These are phyloP conservation scores for Perdita meconis DNA, from an alignment of 2,888 invertebrate genomes.

Conservation along the genomic window DNA sequence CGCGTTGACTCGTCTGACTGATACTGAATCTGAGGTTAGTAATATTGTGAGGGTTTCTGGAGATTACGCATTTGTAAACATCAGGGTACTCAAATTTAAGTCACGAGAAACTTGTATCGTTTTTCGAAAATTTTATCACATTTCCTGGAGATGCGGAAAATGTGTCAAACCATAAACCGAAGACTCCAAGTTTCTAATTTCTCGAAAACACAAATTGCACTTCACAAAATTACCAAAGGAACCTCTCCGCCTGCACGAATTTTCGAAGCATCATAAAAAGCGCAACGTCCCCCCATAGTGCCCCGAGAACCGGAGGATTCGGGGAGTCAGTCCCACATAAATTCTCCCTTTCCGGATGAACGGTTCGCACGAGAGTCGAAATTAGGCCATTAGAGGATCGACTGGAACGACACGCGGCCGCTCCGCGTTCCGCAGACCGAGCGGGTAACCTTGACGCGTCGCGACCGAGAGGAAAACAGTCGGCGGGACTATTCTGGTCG, in stretches of 20 bases:
- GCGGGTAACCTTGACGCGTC: slow-evolving; percentile 52
- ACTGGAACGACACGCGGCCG: slow-evolving; percentile 46
- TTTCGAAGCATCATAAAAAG: too few relatives aligned
- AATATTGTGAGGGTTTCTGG: too few relatives aligned
- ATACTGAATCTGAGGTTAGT: not conserved
- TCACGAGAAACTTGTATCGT: too few relatives aligned
- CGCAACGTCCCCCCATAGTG: not conserved
- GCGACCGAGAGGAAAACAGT: slow-evolving; percentile 45
- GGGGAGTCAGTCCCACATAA: slow-evolving; percentile 19
- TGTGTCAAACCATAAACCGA: too few relatives aligned
- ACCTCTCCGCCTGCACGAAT: too few relatives aligned
- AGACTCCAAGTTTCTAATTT: too few relatives aligned
- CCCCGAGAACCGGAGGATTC: not conserved
- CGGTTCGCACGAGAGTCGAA: slow-evolving; percentile 33
- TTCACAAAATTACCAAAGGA: too few relatives aligned
- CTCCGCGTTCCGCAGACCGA: slow-evolving; percentile 7
- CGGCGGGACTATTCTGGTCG: slow-evolving; percentile 36
- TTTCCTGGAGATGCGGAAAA: too few relatives aligned
- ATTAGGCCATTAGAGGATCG: slow-evolving; percentile 58
- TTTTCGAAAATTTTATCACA: too few relatives aligned
- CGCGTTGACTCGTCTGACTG: not conserved
- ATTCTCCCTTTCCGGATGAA: slow-evolving; percentile 22
- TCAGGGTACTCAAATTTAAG: too few relatives aligned
- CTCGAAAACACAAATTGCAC: too few relatives aligned
- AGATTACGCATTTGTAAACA: too few relatives aligned